Conservation (phyloP, 1,140 invertebrate species). For the Calycopis cecrops region DNA sequence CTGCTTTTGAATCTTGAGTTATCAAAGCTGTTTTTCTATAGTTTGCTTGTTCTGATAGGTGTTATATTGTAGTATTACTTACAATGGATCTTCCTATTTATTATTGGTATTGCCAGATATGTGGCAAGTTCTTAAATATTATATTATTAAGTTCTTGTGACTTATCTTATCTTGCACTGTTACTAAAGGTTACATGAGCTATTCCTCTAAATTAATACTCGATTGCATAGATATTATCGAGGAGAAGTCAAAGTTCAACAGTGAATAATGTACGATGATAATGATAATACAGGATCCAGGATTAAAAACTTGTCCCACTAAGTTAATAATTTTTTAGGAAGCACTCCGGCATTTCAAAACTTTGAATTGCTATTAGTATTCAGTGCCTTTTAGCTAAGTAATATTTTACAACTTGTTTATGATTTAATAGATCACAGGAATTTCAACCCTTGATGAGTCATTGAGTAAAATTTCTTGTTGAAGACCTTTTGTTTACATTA, state of each 20-base stretch:
- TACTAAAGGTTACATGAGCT: too few species aligned
- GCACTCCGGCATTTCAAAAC: neutral
- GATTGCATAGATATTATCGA: too few species aligned
- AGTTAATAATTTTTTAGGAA: too few species aligned
- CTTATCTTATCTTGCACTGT: too few species aligned
- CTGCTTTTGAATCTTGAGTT: slow-evolving; percentile 14
- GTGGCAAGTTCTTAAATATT: too few species aligned
- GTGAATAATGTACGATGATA: too few species aligned
- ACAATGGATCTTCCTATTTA: slow-evolving; percentile 3
- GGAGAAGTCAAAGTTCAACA: too few species aligned
- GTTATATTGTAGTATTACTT: neutral
- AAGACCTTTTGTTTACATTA: too few species aligned
- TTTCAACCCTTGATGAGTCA: slow-evolving; percentile 8
- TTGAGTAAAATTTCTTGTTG: neutral
- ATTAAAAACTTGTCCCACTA: too few species aligned
- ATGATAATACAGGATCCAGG: too few species aligned
- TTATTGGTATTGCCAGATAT: neutral
- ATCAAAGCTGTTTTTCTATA: slow-evolving; percentile 4
- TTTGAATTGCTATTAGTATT: neutral
- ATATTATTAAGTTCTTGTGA: too few species aligned
- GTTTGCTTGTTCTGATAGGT: neutral
- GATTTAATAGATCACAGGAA: slow-evolving; percentile 4
- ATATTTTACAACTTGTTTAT: slow-evolving; percentile 3
- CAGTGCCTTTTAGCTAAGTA: neutral
- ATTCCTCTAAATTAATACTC: too few species aligned